Evolutionary conservation across 1,140 invertebrate species (phyloP), one percentile per base, ranked within the genome.

Genomic region (Drosophila watanabei): DNA sequence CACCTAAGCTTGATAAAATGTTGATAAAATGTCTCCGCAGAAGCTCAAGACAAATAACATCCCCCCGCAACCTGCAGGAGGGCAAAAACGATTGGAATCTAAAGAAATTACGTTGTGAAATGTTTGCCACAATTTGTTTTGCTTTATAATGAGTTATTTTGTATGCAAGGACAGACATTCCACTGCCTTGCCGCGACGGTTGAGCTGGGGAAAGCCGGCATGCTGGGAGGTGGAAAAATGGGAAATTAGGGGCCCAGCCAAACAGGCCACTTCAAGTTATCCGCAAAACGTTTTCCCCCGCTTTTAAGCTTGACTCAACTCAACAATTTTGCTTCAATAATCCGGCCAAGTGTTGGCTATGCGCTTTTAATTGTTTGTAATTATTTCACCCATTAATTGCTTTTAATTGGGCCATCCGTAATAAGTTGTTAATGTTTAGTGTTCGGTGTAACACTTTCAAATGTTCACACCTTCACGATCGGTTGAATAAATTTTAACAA

Each of bases 101-200:
- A 20, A 51, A 64, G 60, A 80, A 87, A 87, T 88, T 75, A 77
- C 68, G 80, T 60, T 64, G 48, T 87, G 84, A 87, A 87, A 87
- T 87, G 79, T 87, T 82, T 54, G 84, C 80, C 76, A 73, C 84
- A 87, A 87, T 87, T 87, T 87, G 84, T 87, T 83, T 77, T 83
- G 84, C 77, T 75, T 83, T 87, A 86, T 87, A 87, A 87, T 87
- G 80, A 87, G 84, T 80, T 76, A 71, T 76, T 82, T 79, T 78
- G 64, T 82, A 78, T 77, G 80, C 63, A 48, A 68, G 77, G 70
- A 51, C 60, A 70, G 57, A 57, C 64, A 35, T 43, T 45, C 56
- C 35, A n/a, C 16, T 37, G 16, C 16, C 41, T 24, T 24, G 41
- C n/a, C 11, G 30, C 51, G n/a, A 14, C 39, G 37, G 32, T 28